These are phyloP conservation scores for Emydocephalus ijimae DNA, from an alignment of 2,113 vertebrate species.

Conservation along the genomic window DNA sequence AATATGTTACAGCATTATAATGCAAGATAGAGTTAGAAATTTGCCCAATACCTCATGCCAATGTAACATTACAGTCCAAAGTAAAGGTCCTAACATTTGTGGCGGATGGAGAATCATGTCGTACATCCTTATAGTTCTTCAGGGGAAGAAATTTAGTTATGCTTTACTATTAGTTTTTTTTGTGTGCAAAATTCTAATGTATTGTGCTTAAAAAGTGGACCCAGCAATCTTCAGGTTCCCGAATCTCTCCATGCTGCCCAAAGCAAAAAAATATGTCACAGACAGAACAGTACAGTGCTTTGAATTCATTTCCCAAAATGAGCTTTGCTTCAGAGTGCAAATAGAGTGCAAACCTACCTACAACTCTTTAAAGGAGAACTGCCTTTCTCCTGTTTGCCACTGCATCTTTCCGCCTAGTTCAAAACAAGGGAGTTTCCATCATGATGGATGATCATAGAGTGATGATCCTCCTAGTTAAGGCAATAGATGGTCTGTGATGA, in stretches of 20 bases:
- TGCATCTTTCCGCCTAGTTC: not conserved
- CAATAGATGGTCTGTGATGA: not conserved
- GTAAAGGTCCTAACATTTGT: not conserved
- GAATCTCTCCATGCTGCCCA: not conserved
- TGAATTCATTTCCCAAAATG: not conserved
- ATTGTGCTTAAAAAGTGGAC: not conserved
- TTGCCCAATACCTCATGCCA: not conserved
- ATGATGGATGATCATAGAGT: not conserved
- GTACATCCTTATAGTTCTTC: not conserved
- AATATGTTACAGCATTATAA: not conserved
- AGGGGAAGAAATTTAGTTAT: not conserved
- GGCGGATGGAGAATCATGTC: accelerated
- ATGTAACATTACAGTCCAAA: not conserved
- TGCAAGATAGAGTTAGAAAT: not conserved
- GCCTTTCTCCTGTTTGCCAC: not conserved
- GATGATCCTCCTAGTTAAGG: not conserved
- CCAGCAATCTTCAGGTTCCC: not conserved
- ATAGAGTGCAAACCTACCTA: not conserved
- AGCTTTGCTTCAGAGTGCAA: not conserved
- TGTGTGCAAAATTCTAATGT: not conserved
- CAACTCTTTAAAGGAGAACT: not conserved
- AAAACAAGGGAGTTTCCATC: not conserved
- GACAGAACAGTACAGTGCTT: not conserved
- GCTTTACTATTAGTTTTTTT: not conserved
- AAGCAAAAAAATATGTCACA: not conserved